Base-by-base conservation (phyloP, 2,797 vertebrate species). In the Chelon auratus region DNA sequence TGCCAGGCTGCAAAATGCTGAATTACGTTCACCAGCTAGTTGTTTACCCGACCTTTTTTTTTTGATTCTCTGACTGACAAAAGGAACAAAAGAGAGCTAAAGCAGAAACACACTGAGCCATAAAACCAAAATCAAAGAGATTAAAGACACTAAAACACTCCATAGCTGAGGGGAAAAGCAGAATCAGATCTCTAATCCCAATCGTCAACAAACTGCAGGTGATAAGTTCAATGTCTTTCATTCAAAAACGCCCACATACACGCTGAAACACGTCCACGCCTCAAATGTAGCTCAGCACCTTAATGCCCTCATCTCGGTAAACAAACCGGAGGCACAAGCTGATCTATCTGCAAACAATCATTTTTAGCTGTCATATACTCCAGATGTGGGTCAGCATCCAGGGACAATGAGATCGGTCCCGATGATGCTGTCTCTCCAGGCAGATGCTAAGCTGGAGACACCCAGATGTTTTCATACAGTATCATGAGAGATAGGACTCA, bases 341-440 rank as follows among this genome's bases (percentile, higher is more conserved):
- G 26, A 70, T 2, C 26, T 2, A 6, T 26, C 53, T 2, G 9
- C 37, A 67, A 54, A 63, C 6, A 15, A 47, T 42, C 18, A 8
- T 50, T 36, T 26, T 26, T 20, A n/a, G 11, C 20, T 72, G 60
- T 42, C 64, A 72, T 9, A 47, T 54, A 57, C 45, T 53, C 24
- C 64, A 57, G 33, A 68, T 64, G 61, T 69, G 66, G 60, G 30
- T 62, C 8, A 50, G 63, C 11, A 45, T 77, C 59, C 30, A 8
- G 6, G n/a, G 15, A 12, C 0, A 0, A 66, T 57, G 24, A 51
- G 45, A 62, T 60, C 24, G 18, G 33, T 36, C 37, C 12, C 20
- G 59, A 65, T 53, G 18, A 2, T 11, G 9, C 9, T 47, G 62
- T 56, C 56, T 48, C 26, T 20, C 18, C 20, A 24, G 64, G 52